Evolutionary conservation across 2,113 vertebrate genomes (phyloP).

Genomic region (Xyliphius kryptos): DNA sequence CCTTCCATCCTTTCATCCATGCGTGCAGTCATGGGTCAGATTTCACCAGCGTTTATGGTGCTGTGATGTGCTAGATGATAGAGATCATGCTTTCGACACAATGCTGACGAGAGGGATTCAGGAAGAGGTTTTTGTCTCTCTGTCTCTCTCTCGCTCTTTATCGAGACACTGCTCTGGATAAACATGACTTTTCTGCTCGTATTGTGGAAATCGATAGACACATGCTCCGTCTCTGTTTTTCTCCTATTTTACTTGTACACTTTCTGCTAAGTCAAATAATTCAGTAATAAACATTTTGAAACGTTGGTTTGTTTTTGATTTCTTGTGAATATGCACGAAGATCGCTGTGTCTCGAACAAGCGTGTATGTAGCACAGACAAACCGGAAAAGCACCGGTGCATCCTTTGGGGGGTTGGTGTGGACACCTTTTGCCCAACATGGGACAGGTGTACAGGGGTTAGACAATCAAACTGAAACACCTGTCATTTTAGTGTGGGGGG

Average conservation of each 20-base stretch:
- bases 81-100: constrained; percentile 26
- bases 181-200: constrained; percentile 46
- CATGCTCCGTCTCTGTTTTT: constrained; percentile 57
- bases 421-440: too few species aligned
- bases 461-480: too few species aligned
- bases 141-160: too few species aligned
- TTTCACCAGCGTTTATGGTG: constrained; percentile 39
- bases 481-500: too few species aligned
- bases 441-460: too few species aligned
- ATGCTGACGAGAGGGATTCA: constrained; percentile 10
- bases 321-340: too few species aligned
- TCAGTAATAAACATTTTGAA: constrained; percentile 46
- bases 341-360: too few species aligned
- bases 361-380: too few species aligned
- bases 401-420: too few species aligned
- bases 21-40: too few species aligned
- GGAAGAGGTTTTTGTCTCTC: constrained; percentile 35
- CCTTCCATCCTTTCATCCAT: too few species aligned
- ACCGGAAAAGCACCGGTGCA: too few species aligned
- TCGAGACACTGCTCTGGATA: constrained; percentile 25
- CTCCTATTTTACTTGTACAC: constrained; percentile 53
- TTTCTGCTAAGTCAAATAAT: constrained; percentile 47
- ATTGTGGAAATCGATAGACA: constrained; percentile 60
- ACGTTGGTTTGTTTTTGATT: constrained; percentile 15
- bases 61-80: constrained; percentile 34